Conservation (phyloP, 1,140 invertebrate species). For the Cephus cinctus region DNA sequence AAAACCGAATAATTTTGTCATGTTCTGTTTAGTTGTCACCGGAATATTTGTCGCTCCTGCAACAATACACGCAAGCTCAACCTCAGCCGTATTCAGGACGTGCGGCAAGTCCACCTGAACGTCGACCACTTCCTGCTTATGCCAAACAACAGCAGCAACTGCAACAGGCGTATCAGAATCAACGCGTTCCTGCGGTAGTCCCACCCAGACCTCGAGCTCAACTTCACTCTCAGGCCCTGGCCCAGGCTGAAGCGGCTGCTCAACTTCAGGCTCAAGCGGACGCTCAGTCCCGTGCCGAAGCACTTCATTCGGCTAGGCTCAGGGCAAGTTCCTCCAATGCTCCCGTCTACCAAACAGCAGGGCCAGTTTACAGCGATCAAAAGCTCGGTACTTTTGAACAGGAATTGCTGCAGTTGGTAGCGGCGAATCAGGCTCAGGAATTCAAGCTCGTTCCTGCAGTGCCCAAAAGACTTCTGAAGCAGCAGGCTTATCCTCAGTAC, state of each 20-base stretch:
- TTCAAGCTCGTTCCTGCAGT: constrained; percentile 39
- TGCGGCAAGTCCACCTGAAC: constrained; percentile 27
- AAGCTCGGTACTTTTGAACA: constrained; percentile 49
- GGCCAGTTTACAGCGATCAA: constrained; percentile 28
- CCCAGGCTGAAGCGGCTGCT: constrained; percentile 36
- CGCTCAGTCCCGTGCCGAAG: constrained; percentile 30
- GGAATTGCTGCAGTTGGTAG: constrained; percentile 43
- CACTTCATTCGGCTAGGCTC: constrained; percentile 29
- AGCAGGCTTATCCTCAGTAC: constrained; percentile 29
- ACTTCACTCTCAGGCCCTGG: constrained; percentile 41
- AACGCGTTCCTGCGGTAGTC: constrained; percentile 40
- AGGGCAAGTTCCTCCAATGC: constrained; percentile 27
- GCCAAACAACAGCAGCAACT: constrained; percentile 47
- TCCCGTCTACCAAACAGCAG: constrained; percentile 29
- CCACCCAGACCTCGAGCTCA: constrained; percentile 40
- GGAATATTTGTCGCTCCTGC: constrained; percentile 44
- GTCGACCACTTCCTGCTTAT: constrained; percentile 37
- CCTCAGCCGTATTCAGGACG: constrained; percentile 21
- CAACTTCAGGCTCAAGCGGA: constrained; percentile 39
- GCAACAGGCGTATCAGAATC: constrained; percentile 47
- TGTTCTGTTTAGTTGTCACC: constrained; percentile 43
- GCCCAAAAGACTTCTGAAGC: constrained; percentile 19
- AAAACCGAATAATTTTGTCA: neutral
- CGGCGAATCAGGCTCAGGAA: constrained; percentile 48
- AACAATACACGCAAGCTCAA: constrained; percentile 43